phyloP scores from a whole-genome alignment of 2,797 vertebrate genomes.

The Periparus ater region DNA sequence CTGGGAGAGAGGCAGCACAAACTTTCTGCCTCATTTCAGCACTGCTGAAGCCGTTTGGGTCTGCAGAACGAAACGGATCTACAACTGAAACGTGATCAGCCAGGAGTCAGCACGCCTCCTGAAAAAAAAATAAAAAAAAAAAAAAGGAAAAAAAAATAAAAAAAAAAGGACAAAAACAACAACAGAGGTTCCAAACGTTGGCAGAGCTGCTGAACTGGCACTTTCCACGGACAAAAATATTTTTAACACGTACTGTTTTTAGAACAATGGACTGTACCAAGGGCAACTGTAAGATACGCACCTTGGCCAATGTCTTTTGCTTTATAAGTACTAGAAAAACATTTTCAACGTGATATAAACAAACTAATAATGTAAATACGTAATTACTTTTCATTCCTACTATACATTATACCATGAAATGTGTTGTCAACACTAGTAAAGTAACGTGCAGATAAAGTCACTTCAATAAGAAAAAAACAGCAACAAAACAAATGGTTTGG shows the following conservation, averaged over 20 bases:
- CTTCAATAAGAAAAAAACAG: background rate
- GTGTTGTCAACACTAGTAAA: background rate
- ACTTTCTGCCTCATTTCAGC: constrained; percentile 2
- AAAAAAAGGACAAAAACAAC: background rate
- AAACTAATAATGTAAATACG: constrained; percentile 36
- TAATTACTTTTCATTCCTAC: background rate
- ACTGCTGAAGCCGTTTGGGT: background rate
- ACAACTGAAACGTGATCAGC: background rate
- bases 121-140: background rate
- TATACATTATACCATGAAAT: background rate
- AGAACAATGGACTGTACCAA: constrained; percentile 60
- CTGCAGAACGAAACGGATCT: background rate
- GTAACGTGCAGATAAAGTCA: background rate
- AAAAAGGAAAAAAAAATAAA: background rate
- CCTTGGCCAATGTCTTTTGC: constrained; percentile 35
- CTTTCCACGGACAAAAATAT: constrained; percentile 44
- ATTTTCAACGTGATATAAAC: background rate
- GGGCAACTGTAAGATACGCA: constrained; percentile 51
- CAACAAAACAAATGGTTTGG: background rate
- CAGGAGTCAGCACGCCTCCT: background rate
- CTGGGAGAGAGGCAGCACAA: background rate
- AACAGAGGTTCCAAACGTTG: background rate
- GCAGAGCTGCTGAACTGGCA: constrained; percentile 39
- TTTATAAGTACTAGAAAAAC: constrained; percentile 48
- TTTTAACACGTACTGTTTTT: constrained; percentile 60